Conservation (phyloP, 1,140 invertebrate species). For the Atta cephalotes region DNA sequence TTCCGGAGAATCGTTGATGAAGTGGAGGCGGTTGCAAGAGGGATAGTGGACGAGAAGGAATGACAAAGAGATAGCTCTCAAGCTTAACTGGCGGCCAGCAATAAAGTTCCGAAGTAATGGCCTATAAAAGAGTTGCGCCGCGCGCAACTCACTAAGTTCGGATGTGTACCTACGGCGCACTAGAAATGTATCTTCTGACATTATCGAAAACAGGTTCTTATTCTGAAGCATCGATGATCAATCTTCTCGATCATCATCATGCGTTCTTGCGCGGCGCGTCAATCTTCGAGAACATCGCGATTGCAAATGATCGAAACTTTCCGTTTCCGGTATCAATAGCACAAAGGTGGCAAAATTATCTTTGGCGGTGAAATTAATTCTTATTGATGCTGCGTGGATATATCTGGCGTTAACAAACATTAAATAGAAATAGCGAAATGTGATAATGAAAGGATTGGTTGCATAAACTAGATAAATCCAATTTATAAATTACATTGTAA, state of each 20-base stretch:
- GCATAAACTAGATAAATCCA: background rate
- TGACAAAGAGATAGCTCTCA: slow-evolving; percentile 62
- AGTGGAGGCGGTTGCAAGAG: slow-evolving; percentile 2
- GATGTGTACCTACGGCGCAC: slow-evolving; percentile 59
- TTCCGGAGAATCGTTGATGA: slow-evolving; percentile 40
- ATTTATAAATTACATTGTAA: background rate
- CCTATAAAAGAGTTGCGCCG: slow-evolving; percentile 66
- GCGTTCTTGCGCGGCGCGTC: background rate
- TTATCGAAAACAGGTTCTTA: slow-evolving; percentile 79
- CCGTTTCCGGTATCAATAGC: slow-evolving; percentile 1
- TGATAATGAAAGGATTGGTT: background rate
- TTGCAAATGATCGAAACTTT: background rate
- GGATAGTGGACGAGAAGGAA: slow-evolving; percentile 42
- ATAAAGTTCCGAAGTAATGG: slow-evolving; percentile 71
- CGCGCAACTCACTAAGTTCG: slow-evolving; percentile 39
- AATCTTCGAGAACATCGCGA: slow-evolving; percentile 27
- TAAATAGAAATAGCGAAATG: background rate
- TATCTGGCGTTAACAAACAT: background rate
- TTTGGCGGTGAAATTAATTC: slow-evolving; percentile 24
- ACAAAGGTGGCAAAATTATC: background rate
- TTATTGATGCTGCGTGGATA: background rate
- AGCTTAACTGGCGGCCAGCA: slow-evolving; percentile 62
- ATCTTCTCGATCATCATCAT: slow-evolving; percentile 52
- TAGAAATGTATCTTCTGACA: slow-evolving; percentile 72
- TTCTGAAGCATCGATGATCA: slow-evolving; percentile 57